Conservation (phyloP, 92 coral and sea anemone genomes). For the Epizoanthus illoricatus region DNA sequence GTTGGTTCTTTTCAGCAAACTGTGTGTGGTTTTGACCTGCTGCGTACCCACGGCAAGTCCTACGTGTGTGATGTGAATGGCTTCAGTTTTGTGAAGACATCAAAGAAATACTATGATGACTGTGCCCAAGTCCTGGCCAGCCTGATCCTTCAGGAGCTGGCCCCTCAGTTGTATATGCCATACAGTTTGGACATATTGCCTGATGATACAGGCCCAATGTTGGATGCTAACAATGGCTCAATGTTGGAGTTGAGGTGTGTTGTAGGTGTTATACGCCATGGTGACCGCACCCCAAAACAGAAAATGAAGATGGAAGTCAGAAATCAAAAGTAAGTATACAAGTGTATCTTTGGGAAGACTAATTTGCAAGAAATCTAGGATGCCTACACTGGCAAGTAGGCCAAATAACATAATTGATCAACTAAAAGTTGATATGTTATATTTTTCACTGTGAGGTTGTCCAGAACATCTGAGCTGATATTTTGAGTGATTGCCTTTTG, state of each 20-base stretch:
- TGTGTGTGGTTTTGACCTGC: slow-evolving; percentile 95
- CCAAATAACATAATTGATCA: no score
- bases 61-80: slow-evolving; percentile 99
- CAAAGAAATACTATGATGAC: slow-evolving; percentile 95
- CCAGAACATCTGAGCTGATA: no score
- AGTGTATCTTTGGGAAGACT: no score
- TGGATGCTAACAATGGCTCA: slow-evolving; percentile 65
- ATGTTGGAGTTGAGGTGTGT: slow-evolving; percentile 97
- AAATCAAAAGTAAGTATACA: slow-evolving; percentile 72
- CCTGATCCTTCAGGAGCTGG: slow-evolving; percentile 80
- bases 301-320: slow-evolving; percentile 98
- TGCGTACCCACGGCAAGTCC: slow-evolving; percentile 93
- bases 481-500: no score
- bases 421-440: no score
- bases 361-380: no score
- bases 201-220: slow-evolving; percentile 65
- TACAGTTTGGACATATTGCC: slow-evolving; percentile 60
- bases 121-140: slow-evolving; percentile 91
- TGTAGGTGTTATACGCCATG: slow-evolving; percentile 91
- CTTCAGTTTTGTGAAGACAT: slow-evolving; percentile 98
- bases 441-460: no score
- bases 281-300: slow-evolving; percentile 98
- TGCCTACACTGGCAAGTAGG: no score
- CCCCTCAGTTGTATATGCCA: slow-evolving; percentile 88
- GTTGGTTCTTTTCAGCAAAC: slow-evolving; percentile 72